phyloP scores from a whole-genome alignment of 2,113 vertebrate species.

The Ahaetulla prasina region DNA sequence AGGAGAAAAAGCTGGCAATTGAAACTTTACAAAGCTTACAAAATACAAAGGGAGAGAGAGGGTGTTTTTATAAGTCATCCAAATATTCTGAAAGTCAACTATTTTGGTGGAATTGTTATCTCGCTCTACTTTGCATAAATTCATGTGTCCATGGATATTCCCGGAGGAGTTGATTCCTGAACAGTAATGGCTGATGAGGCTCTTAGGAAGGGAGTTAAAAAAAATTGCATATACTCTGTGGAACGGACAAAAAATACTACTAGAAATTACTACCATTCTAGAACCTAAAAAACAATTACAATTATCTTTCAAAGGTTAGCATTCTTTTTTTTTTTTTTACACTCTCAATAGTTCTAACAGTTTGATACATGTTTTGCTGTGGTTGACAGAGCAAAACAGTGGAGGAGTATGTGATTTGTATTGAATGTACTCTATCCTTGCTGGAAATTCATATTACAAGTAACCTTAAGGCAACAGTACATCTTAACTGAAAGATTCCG shows the following conservation, averaged over 20 bases:
- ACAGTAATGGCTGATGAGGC: not conserved
- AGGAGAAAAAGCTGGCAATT: constrained; percentile 13
- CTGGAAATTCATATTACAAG: not conserved
- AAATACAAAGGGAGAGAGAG: not conserved
- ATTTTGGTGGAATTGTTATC: not conserved
- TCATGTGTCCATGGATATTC: not conserved
- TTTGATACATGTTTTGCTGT: not conserved
- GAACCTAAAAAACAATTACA: not conserved
- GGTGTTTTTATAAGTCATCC: not conserved
- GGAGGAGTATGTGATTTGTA: not conserved
- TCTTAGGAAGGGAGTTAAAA: not conserved
- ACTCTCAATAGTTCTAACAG: not conserved
- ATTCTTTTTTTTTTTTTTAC: not conserved
- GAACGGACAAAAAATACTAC: not conserved
- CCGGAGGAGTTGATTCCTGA: not conserved
- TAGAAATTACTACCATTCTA: not conserved
- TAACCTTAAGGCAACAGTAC: not conserved
- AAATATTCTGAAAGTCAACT: not conserved
- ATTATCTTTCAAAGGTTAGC: not conserved
- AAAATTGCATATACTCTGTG: not conserved
- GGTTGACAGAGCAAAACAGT: not conserved
- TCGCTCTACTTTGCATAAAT: not conserved
- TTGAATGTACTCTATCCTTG: not conserved
- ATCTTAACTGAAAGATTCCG: not conserved
- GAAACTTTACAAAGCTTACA: not conserved